These are phyloP conservation scores for Aphelinus certus DNA, from an alignment of 1,140 invertebrate genomes.

Conservation along the genomic window DNA sequence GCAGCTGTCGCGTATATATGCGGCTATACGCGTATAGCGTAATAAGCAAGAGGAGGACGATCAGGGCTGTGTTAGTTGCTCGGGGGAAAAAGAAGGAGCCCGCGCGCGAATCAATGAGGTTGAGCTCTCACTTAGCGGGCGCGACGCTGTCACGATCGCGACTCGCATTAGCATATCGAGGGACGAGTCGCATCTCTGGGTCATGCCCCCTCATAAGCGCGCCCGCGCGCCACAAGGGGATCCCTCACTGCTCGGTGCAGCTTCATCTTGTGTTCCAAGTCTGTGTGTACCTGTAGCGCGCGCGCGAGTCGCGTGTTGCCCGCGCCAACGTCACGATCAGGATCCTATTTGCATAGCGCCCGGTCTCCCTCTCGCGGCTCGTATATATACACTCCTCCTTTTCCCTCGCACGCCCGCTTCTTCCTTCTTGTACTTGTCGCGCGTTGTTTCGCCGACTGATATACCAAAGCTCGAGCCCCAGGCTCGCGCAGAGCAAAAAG, in stretches of 20 bases:
- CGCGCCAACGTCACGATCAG: constrained; percentile 48
- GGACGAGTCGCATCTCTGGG: constrained; percentile 29
- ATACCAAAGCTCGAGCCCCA: too few species aligned
- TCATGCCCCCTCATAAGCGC: constrained; percentile 43
- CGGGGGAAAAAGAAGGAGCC: neutral
- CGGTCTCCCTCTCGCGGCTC: constrained; percentile 11
- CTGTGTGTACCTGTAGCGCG: constrained; percentile 3
- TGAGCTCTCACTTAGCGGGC: constrained; percentile 48
- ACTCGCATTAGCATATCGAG: constrained; percentile 50
- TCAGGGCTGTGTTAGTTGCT: too few species aligned
- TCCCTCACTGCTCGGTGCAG: too few species aligned
- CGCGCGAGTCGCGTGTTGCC: constrained; percentile 49
- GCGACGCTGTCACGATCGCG: constrained; percentile 41
- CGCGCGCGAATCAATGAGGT: constrained; percentile 15
- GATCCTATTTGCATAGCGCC: constrained; percentile 57
- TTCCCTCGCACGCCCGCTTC: constrained; percentile 10
- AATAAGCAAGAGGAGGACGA: too few species aligned
- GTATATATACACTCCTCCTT: neutral
- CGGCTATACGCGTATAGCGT: too few species aligned
- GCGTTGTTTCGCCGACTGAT: too few species aligned
- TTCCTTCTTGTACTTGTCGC: constrained; percentile 1
- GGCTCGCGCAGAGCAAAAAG: too few species aligned
- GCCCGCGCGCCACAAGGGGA: neutral
- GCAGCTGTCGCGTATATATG: too few species aligned
- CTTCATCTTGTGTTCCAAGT: too few species aligned